Evolutionary conservation across 30 jellyfish, hydroid and myxozoan species (phyloP).

Genomic region (Catostylus mosaicus): DNA sequence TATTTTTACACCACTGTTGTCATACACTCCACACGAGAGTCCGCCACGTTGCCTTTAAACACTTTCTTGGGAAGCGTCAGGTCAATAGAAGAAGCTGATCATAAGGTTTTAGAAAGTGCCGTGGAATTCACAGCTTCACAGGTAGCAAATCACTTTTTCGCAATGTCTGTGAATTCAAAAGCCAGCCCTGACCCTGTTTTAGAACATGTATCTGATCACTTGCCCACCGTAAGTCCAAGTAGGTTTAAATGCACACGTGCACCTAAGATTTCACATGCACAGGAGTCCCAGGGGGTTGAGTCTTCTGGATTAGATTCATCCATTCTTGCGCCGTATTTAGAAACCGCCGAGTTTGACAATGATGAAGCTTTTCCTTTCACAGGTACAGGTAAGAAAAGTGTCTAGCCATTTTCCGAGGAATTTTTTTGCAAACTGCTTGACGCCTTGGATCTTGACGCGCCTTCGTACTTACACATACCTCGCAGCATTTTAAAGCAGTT

Average conservation of each 20-base stretch:
- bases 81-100: background rate
- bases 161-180: background rate
- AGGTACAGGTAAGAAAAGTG: background rate
- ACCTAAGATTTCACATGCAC: background rate
- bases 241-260: background rate
- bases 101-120: background rate
- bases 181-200: background rate
- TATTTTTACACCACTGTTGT: background rate
- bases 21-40: background rate
- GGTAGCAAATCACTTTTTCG: background rate
- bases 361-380: background rate
- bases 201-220: background rate
- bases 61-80: background rate
- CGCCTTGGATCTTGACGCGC: conserved; percentile 19
- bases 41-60: background rate
- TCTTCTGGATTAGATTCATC: background rate
- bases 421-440: background rate
- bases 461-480: conserved; percentile 16
- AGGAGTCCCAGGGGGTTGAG: background rate
- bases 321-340: background rate
- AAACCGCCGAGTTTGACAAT: background rate
- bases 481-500: background rate
- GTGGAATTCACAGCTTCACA: background rate
- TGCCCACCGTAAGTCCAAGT: background rate
- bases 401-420: background rate